Base-by-base conservation (phyloP, 2,888 invertebrate species). In the Apocheima hispidaria region DNA sequence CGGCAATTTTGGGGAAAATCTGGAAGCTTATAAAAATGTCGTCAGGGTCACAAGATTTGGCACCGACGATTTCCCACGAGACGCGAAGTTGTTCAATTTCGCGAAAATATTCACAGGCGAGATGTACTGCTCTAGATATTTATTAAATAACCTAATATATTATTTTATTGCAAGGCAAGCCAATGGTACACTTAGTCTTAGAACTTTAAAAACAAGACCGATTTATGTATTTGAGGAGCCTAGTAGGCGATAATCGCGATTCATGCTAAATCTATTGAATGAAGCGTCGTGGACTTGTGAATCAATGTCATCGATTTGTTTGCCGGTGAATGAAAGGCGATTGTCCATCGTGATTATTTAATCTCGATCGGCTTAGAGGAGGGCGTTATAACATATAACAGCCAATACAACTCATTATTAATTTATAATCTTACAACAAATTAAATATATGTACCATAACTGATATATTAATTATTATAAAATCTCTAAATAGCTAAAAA, bases 121-220 rank as follows among this genome's bases (percentile, higher is more conserved):
- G 48, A 44, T 49, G 61, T 63, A 66, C 50, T 58, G 35, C 49
- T 52, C 61, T 40, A 43, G 52, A 48, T 63, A 69, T 63, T 72
- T 69, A 65, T 56, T 71, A 23, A 53, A 48, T 44, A 44, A 51
- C 41, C 38, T 38, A 51, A 30, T 52, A 21, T 10, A 12, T 49
- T 49, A 43, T 49, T 28, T 20, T 10, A 23, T 41, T 28, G 51
- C 36, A 28, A 28, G 12, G 48, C 18, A 10, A 40, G 50, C 16
- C 28, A 30, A 20, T 18, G 38, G 46, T 46, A 46, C 33, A 38
- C 12, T 26, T 51, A 26, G 14, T 26, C 44, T 44, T 44, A 14
- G 6, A 14, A 14, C 20, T 21, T 21, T 14, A 35, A 4, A 49
- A 35, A 36, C 14, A 49, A 21, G 21, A 36, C 14, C 21, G 5